Evolutionary conservation across 1,140 invertebrate genomes (phyloP), one percentile per base, ranked within the genome.

Genomic region (Cecropterus lyciades): DNA sequence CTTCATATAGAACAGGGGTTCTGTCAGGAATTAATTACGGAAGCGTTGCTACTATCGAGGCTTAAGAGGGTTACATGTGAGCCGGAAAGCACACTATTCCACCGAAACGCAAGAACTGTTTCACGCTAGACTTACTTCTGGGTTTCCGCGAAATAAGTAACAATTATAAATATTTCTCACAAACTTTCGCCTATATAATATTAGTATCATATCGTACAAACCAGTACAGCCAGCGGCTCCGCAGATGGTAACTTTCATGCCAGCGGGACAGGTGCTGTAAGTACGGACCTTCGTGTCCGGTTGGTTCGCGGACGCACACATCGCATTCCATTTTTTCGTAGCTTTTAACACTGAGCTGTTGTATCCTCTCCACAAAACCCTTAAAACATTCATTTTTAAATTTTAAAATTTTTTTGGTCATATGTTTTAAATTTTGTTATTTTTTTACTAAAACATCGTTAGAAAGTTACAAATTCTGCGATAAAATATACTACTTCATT

Each of bases 231-330:
- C 88, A 40, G 76, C 81, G 9, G 88, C 88, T 1, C 88, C 88
- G 49, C 86, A 89, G 42, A 91, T 85, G 0, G 85, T 87, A 8
- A 91, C 78, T 51, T 91, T 91, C 88, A 91, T 88, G 3, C 87
- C 87, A 42, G 69, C 46, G 9, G 84, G 80, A 42, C 78, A 75
- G 1, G 76, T 84, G 53, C 84, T 85, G 46, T 89, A 91, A 3
- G 43, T 14, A 2, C 52, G 42, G 33, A 11, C 10, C 30, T 42
- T 17, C 27, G 59, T 42, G 27, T 5, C 2, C 13, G n/a, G 10
- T 57, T 20, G 16, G 14, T 17, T 33, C 15, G 17, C 14, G 17
- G 45, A 20, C 13, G 3, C 13, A 27, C 13, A 51, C 11, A 40
- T 63, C 0, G 13, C 3, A 51, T 42, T 63, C 45, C 45, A 49